Conservation (phyloP, 2,113 vertebrate species). For the Connochaetes taurinus region DNA sequence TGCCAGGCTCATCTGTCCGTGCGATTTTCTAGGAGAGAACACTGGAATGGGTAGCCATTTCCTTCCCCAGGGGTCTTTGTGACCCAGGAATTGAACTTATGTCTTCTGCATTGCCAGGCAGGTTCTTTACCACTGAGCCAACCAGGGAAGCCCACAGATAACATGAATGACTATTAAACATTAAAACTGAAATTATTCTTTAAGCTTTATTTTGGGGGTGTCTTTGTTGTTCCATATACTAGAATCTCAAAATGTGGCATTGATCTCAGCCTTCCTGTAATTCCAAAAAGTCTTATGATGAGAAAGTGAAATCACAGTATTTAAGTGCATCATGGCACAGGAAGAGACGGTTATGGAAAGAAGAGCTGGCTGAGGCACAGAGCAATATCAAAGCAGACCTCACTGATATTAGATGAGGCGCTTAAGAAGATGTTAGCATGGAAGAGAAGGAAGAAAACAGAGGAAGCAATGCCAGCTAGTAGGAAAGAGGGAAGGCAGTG, state of each 20-base stretch:
- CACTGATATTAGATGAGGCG: no score
- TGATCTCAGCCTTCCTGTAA: neutral
- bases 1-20: neutral
- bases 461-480: neutral
- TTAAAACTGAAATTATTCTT: neutral
- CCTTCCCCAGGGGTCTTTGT: neutral
- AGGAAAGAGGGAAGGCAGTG: neutral
- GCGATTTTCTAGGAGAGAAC: neutral
- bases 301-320: neutral
- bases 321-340: neutral
- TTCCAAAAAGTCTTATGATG: neutral
- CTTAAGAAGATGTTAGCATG: neutral
- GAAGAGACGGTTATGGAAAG: neutral
- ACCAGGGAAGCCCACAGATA: neutral
- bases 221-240: neutral
- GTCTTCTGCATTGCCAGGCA: neutral
- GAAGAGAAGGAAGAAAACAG: neutral
- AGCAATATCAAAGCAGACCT: neutral
- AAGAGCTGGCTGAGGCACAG: no score
- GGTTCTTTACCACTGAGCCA: neutral
- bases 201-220: neutral
- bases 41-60: neutral
- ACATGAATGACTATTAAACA: neutral
- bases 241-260: neutral
- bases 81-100: neutral